A percentile compares a stretch with the other conserved stretches of the same genome.
phyloP scores from a whole-genome alignment of 2,113 vertebrate species.

The Ranitomeya imitator region DNA sequence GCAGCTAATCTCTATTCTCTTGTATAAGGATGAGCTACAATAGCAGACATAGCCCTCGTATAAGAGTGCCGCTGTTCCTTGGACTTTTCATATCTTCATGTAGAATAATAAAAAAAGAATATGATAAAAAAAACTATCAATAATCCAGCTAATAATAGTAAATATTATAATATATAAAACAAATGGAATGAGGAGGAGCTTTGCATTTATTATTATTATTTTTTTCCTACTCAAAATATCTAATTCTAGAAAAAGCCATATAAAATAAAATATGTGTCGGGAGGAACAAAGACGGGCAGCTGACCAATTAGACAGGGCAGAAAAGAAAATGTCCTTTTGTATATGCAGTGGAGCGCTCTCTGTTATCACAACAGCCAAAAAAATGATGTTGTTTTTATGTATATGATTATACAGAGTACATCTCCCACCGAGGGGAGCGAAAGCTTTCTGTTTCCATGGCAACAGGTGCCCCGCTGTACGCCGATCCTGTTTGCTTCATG shows the following conservation, averaged over 20 bases:
- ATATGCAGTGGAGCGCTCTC: background rate
- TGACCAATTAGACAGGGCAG: slow-evolving; percentile 13
- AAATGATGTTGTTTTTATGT: slow-evolving; percentile 44
- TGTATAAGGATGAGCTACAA: too few relatives aligned
- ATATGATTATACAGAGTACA: slow-evolving; percentile 48
- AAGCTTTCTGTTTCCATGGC: slow-evolving; percentile 57
- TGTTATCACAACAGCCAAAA: slow-evolving; percentile 38
- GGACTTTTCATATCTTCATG: too few relatives aligned
- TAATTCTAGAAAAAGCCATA: background rate
- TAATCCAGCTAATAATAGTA: too few relatives aligned
- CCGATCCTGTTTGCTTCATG: slow-evolving; percentile 33
- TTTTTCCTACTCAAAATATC: background rate
- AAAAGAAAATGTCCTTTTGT: background rate
- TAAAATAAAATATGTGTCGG: slow-evolving; percentile 11
- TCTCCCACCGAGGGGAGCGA: slow-evolving; percentile 30
- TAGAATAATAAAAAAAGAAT: too few relatives aligned
- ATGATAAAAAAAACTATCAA: too few relatives aligned
- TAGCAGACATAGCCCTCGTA: too few relatives aligned
- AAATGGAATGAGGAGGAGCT: background rate
- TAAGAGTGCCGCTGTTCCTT: too few relatives aligned
- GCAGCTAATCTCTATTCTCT: too few relatives aligned
- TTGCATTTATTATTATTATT: background rate
- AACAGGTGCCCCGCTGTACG: slow-evolving; percentile 20
- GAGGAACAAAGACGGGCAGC: background rate
- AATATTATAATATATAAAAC: too few relatives aligned